These are phyloP conservation scores for Pollenia griseotomentosa DNA, from an alignment of 2,888 invertebrate species.

Conservation along the genomic window DNA sequence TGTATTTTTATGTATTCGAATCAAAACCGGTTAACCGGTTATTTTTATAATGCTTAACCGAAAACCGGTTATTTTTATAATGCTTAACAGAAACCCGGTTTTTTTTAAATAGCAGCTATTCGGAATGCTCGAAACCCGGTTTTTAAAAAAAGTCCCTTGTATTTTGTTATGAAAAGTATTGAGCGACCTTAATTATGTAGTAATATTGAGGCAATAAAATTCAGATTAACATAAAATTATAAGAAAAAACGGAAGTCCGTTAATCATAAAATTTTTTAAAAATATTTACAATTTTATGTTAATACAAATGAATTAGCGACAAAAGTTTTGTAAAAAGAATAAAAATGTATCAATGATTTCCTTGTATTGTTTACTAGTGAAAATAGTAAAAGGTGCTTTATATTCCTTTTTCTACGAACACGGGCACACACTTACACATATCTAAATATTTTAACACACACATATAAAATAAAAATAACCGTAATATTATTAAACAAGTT, in stretches of 20 bases:
- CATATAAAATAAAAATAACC: not conserved
- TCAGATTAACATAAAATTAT: conserved; percentile 50
- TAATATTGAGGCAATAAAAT: conserved; percentile 46
- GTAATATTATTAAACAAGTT: conserved; percentile 51
- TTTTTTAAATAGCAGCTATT: too few relatives aligned
- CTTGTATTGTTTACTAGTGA: not conserved
- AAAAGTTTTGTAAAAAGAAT: conserved; percentile 21
- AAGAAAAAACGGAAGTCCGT: conserved; percentile 49
- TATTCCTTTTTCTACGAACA: not conserved
- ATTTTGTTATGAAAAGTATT: conserved; percentile 3
- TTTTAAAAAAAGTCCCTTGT: too few relatives aligned
- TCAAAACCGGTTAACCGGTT: too few relatives aligned
- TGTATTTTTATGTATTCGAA: too few relatives aligned
- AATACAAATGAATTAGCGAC: not conserved
- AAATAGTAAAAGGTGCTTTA: conserved; percentile 30
- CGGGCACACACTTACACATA: too few relatives aligned
- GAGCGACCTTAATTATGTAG: not conserved
- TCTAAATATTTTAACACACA: not conserved
- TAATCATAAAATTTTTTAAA: conserved; percentile 33
- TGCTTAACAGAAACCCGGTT: too few relatives aligned
- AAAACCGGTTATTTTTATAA: too few relatives aligned
- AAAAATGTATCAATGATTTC: conserved; percentile 34
- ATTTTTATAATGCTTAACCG: too few relatives aligned
- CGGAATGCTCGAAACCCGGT: too few relatives aligned
- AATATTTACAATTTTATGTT: conserved; percentile 23